These are phyloP conservation scores for Clanis bilineata DNA, from an alignment of 2,888 invertebrate species.

Conservation along the genomic window DNA sequence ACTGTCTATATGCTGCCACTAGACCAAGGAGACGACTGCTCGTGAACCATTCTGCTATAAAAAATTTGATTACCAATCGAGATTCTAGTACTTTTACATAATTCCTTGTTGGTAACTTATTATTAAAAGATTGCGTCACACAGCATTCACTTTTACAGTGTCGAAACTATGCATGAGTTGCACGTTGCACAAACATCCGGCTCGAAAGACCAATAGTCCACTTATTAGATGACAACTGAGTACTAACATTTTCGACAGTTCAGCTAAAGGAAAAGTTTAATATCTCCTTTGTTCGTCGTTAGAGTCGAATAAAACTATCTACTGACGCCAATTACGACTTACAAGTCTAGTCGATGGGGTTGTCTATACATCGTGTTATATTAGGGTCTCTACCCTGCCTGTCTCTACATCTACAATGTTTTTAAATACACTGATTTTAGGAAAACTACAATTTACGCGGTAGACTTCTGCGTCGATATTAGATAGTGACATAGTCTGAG, in stretches of 20 bases:
- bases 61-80: constrained; percentile 40
- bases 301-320: no score
- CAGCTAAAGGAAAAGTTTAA: constrained; percentile 24
- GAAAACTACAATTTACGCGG: no score
- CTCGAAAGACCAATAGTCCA: constrained; percentile 46
- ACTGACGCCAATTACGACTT: no score
- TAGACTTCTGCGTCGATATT: not conserved
- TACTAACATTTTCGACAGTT: constrained; percentile 39
- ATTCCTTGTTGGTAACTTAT: constrained; percentile 54
- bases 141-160: constrained; percentile 73
- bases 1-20: no score
- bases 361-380: no score
- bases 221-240: constrained; percentile 41
- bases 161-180: constrained; percentile 71
- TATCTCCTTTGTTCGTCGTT: constrained; percentile 17
- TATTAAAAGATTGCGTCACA: constrained; percentile 70
- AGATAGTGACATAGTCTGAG: not conserved
- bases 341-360: no score
- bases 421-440: no score
- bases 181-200: constrained; percentile 75
- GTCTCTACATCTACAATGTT: no score
- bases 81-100: constrained; percentile 50
- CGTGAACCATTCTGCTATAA: constrained; percentile 24
- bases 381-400: no score
- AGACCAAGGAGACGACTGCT: no score